Conservation (phyloP, 2,113 vertebrate genomes). For the Equus quagga region DNA sequence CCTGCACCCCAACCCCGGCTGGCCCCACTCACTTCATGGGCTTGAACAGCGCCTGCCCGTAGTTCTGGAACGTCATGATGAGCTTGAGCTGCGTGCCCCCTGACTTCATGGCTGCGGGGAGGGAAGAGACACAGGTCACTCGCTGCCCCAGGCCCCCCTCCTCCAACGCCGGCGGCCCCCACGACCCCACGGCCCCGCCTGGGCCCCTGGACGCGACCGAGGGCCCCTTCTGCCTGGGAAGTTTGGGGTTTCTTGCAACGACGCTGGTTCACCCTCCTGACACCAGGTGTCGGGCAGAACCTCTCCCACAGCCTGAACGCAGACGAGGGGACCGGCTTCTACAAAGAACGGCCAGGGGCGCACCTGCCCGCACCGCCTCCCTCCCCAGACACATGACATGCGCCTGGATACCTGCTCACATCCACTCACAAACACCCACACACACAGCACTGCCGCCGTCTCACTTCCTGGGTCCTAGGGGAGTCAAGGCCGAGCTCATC, state of each 20-base stretch:
- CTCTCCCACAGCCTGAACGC: background rate
- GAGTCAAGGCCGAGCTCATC: background rate
- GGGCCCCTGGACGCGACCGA: accelerated
- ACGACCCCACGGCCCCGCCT: accelerated
- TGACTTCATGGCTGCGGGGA: conserved; percentile 96
- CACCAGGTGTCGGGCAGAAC: accelerated
- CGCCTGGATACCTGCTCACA: too few relatives aligned
- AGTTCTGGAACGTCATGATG: conserved; percentile 99
- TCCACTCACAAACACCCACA: too few relatives aligned
- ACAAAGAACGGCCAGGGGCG: background rate
- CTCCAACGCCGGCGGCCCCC: background rate
- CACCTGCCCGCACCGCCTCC: accelerated
- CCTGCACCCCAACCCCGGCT: accelerated
- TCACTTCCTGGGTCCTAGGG: background rate
- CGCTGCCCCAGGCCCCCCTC: background rate
- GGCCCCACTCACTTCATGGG: conserved; percentile 97
- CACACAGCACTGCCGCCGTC: background rate
- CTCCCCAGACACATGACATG: background rate
- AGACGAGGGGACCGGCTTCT: background rate
- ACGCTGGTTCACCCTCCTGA: accelerated
- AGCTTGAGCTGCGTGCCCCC: conserved; percentile 99
- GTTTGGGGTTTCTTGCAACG: accelerated
- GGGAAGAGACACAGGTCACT: conserved; percentile 38
- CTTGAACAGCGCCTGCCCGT: conserved; percentile 98
- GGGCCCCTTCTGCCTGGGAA: background rate